Conservation (phyloP, 2,797 vertebrate species). For the Bovichtus variegatus region DNA sequence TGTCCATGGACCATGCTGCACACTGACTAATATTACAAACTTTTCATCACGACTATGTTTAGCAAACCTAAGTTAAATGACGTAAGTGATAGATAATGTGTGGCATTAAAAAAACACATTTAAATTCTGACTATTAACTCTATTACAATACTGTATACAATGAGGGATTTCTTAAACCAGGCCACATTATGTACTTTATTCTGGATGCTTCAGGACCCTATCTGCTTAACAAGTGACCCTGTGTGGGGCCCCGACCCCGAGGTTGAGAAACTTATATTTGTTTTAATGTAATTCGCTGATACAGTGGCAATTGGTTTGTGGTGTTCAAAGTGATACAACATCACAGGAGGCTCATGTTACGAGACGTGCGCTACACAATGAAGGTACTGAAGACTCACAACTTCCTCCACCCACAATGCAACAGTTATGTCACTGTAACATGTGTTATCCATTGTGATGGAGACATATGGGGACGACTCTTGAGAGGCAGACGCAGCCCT, state of each 20-base stretch:
- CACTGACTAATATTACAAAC: too few species aligned
- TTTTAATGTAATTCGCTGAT: background rate
- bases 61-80: too few species aligned
- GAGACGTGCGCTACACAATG: background rate
- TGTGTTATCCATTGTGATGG: conserved; percentile 60
- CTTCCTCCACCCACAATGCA: conserved; percentile 12
- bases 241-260: background rate
- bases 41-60: too few species aligned
- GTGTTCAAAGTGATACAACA: background rate
- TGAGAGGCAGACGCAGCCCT: conserved; percentile 53
- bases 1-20: too few species aligned
- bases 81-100: too few species aligned
- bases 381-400: background rate
- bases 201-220: too few species aligned
- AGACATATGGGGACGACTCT: conserved; percentile 73
- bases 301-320: background rate
- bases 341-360: background rate
- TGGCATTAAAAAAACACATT: too few species aligned
- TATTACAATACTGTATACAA: too few species aligned
- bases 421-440: conserved; percentile 34
- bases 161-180: too few species aligned
- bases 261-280: conserved; percentile 3
- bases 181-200: too few species aligned
- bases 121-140: too few species aligned
- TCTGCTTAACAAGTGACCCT: background rate